Percentiles rank a stretch among this genome's conserved stretches.
Evolutionary conservation across 2,113 vertebrate species (phyloP).

Genomic region (Hemiprocne comata): DNA sequence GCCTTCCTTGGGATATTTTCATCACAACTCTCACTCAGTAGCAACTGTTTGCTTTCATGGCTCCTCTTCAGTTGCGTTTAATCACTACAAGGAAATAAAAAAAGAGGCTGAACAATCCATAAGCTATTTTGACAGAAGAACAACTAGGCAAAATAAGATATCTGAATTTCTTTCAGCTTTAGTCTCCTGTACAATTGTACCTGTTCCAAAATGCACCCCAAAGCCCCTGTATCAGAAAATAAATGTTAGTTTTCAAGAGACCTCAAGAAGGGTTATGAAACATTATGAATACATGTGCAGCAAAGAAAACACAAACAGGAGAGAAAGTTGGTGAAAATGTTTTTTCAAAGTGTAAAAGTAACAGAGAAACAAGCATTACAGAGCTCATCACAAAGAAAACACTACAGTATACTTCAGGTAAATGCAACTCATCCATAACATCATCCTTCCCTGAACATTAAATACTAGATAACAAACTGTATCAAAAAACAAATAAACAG

Average conservation of each 20-base stretch:
- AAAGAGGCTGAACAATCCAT: neutral
- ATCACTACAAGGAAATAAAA: neutral
- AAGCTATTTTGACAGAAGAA: neutral
- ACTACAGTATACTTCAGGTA: neutral
- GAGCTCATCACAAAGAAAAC: neutral
- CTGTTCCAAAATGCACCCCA: neutral
- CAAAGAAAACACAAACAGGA: neutral
- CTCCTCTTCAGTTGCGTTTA: neutral
- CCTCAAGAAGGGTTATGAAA: neutral
- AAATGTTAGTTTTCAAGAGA: neutral
- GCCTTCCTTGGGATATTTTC: neutral
- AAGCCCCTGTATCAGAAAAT: neutral
- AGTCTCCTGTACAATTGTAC: neutral
- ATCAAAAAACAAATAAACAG: neutral
- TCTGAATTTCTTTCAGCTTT: neutral
- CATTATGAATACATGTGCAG: neutral
- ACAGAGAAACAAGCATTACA: neutral
- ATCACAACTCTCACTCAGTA: neutral
- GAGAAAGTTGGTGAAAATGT: neutral
- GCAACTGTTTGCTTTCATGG: neutral
- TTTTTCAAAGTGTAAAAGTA: neutral
- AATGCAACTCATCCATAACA: neutral
- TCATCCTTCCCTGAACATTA: neutral
- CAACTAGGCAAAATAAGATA: neutral
- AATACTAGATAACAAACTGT: neutral